Base-by-base conservation (phyloP, 2,888 invertebrate genomes). In the Campaea margaritaria region DNA sequence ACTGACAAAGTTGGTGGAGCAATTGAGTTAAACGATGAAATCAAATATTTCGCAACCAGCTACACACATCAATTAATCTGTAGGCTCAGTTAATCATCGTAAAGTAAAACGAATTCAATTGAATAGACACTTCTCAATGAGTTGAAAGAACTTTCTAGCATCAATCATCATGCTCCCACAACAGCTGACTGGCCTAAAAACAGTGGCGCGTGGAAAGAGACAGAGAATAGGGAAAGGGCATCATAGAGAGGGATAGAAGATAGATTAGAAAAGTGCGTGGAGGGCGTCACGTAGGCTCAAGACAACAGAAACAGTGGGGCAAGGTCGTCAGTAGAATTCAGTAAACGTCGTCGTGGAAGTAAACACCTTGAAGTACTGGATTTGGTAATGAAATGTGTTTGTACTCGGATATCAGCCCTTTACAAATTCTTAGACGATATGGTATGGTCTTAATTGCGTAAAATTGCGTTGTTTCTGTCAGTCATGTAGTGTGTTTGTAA, bases 271-370 rank as follows among this genome's bases (percentile, higher is more conserved):
- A 78, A 76, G 52, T 64, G 73, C 85, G 85, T 78, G 82, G 61
- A 74, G 64, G 66, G 73, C 74, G 83, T 84, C 89, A 89, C 89
- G 88, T 87, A 88, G 79, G 75, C 86, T 60, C 67, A 68, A 66
- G 65, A 70, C 74, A 74, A 64, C 69, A 63, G 51, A 64, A 61
- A 51, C 75, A 78, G 78, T 84, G 70, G 86, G 82, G 73, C 86
- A 89, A 86, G 85, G 87, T 75, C 86, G 73, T 38, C 55, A 42
- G 61, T 63, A 70, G 68, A 67, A 72, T 74, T 74, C 54, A 64
- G 50, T 64, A 49, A 54, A 64, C 64, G 66, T 63, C 70, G 66
- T 73, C 68, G 65, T 61, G 64, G 64, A 64, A 69, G 51, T 59
- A 64, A 64, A 58, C 64, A 62, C 34, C 28, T 43, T 39, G 53